Conservation (phyloP, 1,140 invertebrate species). For the Vanessa tameamea region DNA sequence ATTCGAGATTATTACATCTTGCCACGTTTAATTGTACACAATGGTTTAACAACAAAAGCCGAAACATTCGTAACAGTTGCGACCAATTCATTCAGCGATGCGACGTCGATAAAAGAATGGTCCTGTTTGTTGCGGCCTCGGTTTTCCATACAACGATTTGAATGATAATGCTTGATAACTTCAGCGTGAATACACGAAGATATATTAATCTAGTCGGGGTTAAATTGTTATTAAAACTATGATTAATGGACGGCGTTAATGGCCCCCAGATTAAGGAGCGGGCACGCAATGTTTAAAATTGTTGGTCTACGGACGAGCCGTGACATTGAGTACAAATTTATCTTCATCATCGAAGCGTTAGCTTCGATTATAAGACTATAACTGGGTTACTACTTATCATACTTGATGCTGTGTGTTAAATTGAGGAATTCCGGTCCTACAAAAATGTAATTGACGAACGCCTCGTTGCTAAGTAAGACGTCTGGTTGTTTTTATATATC, state of each 20-base stretch:
- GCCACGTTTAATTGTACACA: slow-evolving; percentile 77
- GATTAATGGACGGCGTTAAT: slow-evolving; percentile 77
- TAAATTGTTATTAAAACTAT: slow-evolving; percentile 81
- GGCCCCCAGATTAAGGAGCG: slow-evolving; percentile 71
- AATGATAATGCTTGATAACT: slow-evolving; percentile 70
- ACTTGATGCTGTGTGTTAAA: slow-evolving; percentile 38
- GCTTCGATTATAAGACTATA: slow-evolving; percentile 50
- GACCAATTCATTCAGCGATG: slow-evolving; percentile 56
- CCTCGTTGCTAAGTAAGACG: slow-evolving; percentile 20
- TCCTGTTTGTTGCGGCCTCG: slow-evolving; percentile 59
- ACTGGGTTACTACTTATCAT: slow-evolving; percentile 37
- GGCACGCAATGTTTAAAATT: slow-evolving; percentile 69
- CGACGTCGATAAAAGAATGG: slow-evolving; percentile 48
- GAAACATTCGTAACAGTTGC: slow-evolving; percentile 67
- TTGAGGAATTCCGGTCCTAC: slow-evolving; percentile 42
- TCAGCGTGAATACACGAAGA: slow-evolving; percentile 72
- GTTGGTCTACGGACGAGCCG: slow-evolving; percentile 54
- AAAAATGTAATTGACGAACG: slow-evolving; percentile 39
- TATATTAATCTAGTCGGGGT: slow-evolving; percentile 78
- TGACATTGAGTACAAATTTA: slow-evolving; percentile 69
- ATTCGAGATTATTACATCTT: slow-evolving; percentile 77
- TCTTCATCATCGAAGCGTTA: slow-evolving; percentile 73
- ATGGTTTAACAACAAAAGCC: slow-evolving; percentile 73
- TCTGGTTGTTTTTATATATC: background rate
- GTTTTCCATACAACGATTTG: slow-evolving; percentile 63